phyloP scores from a whole-genome alignment of 2,888 invertebrate genomes.

The Masnerella sp. region DNA sequence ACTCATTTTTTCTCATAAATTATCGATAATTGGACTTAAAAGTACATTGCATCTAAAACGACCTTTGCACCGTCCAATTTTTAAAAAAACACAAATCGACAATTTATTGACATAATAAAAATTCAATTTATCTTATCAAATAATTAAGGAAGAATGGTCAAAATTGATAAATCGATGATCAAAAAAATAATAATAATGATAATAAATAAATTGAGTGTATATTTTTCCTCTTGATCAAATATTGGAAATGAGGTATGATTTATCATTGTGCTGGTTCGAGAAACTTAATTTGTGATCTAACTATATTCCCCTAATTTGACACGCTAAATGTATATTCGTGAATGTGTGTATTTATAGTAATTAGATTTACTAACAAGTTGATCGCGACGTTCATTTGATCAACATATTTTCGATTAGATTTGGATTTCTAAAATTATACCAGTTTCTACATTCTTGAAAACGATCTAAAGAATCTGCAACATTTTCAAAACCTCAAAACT shows the following conservation, averaged over 20 bases:
- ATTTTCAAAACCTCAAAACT: too few relatives aligned
- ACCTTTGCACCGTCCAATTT: too few relatives aligned
- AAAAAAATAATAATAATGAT: too few relatives aligned
- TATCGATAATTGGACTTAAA: conserved; percentile 21
- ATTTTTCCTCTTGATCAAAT: too few relatives aligned
- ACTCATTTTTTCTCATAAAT: conserved; percentile 32
- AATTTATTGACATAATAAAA: too few relatives aligned
- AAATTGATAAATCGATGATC: too few relatives aligned
- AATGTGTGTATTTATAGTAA: conserved; percentile 38
- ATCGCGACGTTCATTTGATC: conserved; percentile 21
- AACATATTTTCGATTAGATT: conserved; percentile 30
- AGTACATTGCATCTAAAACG: neutral
- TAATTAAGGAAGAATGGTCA: too few relatives aligned
- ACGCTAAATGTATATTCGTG: conserved; percentile 1
- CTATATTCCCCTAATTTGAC: conserved; percentile 17
- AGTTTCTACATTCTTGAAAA: conserved; percentile 7
- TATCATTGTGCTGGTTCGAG: conserved; percentile 3
- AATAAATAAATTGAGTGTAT: too few relatives aligned
- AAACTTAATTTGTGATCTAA: too few relatives aligned
- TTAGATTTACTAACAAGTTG: conserved; percentile 40
- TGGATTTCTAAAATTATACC: conserved; percentile 19
- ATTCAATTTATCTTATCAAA: too few relatives aligned
- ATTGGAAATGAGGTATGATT: conserved; percentile 2
- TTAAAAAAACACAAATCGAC: too few relatives aligned
- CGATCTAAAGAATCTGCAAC: too few relatives aligned